phyloP scores from a whole-genome alignment of 2,113 vertebrate species.

The Crypturellus undulatus region DNA sequence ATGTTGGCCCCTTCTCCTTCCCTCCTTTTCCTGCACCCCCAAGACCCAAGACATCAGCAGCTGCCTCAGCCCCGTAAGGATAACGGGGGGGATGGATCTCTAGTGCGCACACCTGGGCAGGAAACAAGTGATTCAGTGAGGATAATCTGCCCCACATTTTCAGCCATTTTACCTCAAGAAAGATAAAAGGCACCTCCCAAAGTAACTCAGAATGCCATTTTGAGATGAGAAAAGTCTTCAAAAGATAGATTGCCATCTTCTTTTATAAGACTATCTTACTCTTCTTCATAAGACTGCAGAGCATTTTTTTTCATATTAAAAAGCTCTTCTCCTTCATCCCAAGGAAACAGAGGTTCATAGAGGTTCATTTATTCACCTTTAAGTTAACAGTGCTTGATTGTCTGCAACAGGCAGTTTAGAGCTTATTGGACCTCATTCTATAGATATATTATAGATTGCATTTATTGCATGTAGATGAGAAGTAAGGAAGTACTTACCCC shows the following conservation, averaged over 20 bases:
- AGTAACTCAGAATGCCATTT: neutral
- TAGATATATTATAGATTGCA: neutral
- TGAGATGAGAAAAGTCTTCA: neutral
- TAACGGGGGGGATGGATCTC: neutral
- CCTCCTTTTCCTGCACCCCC: neutral
- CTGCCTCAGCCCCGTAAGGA: neutral
- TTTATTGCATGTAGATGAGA: slow-evolving; percentile 36
- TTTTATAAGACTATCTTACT: neutral
- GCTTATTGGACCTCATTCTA: slow-evolving; percentile 16
- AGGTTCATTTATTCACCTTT: slow-evolving; percentile 21
- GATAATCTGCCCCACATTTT: neutral
- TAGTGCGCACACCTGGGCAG: neutral
- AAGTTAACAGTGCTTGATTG: neutral
- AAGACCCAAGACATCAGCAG: neutral
- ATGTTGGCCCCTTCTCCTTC: neutral
- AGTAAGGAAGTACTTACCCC: slow-evolving; percentile 87
- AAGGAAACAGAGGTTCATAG: neutral
- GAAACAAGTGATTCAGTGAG: neutral
- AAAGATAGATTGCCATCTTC: neutral
- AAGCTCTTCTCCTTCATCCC: neutral
- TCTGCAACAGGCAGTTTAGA: slow-evolving; percentile 33
- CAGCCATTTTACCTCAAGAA: neutral
- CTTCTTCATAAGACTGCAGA: neutral
- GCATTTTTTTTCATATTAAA: neutral
- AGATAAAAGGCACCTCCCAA: neutral